Evolutionary conservation across 2,113 vertebrate genomes (phyloP).

Genomic region (Columba livia): DNA sequence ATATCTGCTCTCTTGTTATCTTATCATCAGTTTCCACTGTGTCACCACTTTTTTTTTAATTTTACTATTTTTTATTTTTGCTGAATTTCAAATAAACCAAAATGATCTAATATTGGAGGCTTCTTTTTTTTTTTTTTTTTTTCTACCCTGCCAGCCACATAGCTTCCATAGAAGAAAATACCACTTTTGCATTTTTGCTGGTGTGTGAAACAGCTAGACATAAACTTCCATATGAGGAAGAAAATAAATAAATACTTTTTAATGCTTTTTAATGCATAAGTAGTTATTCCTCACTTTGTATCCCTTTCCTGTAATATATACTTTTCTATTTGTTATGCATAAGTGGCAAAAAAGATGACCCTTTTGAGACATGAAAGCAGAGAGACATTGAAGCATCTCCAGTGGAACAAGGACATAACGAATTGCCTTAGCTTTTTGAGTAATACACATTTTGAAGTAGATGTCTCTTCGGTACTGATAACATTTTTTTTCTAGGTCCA

Average conservation of each 20-base stretch:
- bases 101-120: background rate
- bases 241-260: too few relatives aligned
- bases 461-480: too few relatives aligned
- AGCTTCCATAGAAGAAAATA: background rate
- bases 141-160: accelerated
- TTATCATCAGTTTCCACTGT: background rate
- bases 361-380: background rate
- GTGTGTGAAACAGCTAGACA: background rate
- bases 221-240: background rate
- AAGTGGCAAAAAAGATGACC: background rate
- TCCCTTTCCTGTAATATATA: background rate
- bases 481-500: background rate
- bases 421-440: background rate
- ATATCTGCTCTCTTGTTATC: background rate
- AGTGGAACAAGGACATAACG: background rate
- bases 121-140: background rate
- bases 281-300: background rate
- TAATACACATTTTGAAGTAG: background rate
- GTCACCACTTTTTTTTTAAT: background rate
- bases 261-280: background rate
- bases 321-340: background rate
- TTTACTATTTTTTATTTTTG: background rate
- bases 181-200: too few relatives aligned
- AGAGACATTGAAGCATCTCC: background rate
- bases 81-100: background rate